A percentile compares a stretch with the other conserved stretches of the same genome.
phyloP scores from a whole-genome alignment of 2,113 vertebrate species.

The Empidonax traillii region DNA sequence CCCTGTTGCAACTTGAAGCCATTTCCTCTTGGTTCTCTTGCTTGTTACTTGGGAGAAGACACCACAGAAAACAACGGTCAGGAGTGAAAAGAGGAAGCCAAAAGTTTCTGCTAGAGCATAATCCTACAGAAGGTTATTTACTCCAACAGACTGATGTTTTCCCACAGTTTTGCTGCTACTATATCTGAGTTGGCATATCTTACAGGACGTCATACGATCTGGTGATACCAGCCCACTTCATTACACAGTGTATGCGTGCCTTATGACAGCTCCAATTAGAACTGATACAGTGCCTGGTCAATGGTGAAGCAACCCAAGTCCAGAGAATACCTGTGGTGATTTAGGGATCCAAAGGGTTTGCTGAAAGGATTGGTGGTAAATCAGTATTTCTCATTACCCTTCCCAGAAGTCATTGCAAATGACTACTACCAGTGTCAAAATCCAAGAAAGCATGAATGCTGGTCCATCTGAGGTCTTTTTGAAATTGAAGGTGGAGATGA shows the following conservation, averaged over 20 bases:
- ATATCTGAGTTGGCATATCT: background rate
- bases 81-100: background rate
- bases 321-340: background rate
- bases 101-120: background rate
- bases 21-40: background rate
- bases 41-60: background rate
- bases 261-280: background rate
- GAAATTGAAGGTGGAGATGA: background rate
- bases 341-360: background rate
- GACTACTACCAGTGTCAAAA: background rate
- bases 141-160: background rate
- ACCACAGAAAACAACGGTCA: background rate
- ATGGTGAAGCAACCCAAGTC: background rate
- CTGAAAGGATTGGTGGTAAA: background rate
- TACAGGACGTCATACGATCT: accelerated
- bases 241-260: background rate
- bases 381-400: background rate
- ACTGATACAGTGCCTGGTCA: background rate
- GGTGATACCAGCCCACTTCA: background rate
- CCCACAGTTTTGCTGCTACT: background rate
- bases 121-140: background rate
- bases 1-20: background rate
- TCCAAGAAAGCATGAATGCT: background rate
- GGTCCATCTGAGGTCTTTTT: background rate
- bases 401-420: background rate